These are phyloP conservation scores for Drosophila borborema DNA, from an alignment of 2,888 invertebrate genomes.

Conservation along the genomic window DNA sequence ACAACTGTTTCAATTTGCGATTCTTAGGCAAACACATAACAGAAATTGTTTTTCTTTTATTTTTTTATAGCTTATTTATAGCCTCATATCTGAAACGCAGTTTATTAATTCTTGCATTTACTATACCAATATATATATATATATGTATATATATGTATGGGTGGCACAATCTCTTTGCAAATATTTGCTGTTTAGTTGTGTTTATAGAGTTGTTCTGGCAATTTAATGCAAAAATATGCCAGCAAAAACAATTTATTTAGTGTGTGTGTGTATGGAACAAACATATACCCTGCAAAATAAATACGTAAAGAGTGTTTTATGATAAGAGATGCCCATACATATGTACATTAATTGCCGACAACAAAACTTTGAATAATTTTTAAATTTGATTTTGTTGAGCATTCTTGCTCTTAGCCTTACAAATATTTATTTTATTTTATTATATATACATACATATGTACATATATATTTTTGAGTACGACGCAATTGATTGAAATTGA, in stretches of 20 bases:
- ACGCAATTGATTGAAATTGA: conserved; percentile 59
- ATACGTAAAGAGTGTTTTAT: not conserved
- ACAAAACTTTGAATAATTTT: not conserved
- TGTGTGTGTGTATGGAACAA: conserved; percentile 30
- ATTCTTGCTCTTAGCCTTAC: conserved; percentile 6
- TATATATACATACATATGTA: too few species aligned
- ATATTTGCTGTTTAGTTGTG: conserved; percentile 57
- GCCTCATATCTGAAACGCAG: conserved; percentile 51
- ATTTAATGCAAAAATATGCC: conserved; percentile 33
- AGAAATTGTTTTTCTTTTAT: conserved; percentile 15
- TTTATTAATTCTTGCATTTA: conserved; percentile 48
- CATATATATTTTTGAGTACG: conserved; percentile 34
- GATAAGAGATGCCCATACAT: not conserved
- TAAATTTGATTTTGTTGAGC: conserved; percentile 1
- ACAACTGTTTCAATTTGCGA: conserved; percentile 48
- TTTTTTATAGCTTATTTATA: conserved; percentile 18
- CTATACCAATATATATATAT: not conserved
- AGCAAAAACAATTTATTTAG: conserved; percentile 26
- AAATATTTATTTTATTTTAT: conserved; percentile 33
- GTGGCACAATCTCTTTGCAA: conserved; percentile 37
- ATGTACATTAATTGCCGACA: not conserved
- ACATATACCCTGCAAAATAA: conserved; percentile 10
- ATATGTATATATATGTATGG: not conserved
- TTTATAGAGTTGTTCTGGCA: conserved; percentile 49
- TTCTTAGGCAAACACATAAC: conserved; percentile 42